A percentile compares a stretch with the other conserved stretches of the same genome.
phyloP scores from a whole-genome alignment of 1,140 invertebrate species.

The Ctenoplectra terminalis region DNA sequence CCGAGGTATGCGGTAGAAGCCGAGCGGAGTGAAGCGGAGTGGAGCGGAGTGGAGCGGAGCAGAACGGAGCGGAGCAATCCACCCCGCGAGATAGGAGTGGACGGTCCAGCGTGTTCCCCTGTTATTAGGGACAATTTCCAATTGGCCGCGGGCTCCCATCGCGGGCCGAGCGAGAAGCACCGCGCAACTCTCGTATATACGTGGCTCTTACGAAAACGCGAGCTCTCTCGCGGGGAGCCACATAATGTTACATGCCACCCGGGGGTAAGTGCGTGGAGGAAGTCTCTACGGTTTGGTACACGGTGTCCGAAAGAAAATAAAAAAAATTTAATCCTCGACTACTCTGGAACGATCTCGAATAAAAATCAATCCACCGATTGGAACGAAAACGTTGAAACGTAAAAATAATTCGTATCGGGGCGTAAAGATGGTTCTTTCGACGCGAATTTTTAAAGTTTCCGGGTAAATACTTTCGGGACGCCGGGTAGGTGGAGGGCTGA shows the following conservation, averaged over 20 bases:
- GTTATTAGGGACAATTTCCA: constrained; percentile 83
- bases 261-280: constrained; percentile 60
- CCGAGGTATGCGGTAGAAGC: constrained; percentile 63
- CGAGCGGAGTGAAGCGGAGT: constrained; percentile 33
- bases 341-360: not conserved
- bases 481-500: constrained; percentile 20
- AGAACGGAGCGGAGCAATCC: constrained; percentile 48
- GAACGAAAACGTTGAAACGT: not conserved
- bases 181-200: constrained; percentile 24
- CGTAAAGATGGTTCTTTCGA: too few species aligned
- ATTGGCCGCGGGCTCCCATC: constrained; percentile 76
- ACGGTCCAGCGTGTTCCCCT: constrained; percentile 75
- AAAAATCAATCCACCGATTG: too few species aligned
- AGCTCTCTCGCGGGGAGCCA: constrained; percentile 43
- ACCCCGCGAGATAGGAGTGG: constrained; percentile 75
- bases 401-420: too few species aligned
- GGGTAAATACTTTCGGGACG: constrained; percentile 21
- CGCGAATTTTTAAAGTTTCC: too few species aligned
- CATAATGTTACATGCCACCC: constrained; percentile 72
- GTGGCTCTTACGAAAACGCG: constrained; percentile 47
- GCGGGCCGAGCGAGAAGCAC: constrained; percentile 33
- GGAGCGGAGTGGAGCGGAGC: constrained; percentile 41
- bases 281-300: constrained; percentile 10
- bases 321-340: not conserved
- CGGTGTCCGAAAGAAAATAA: not conserved